phyloP scores from a whole-genome alignment of 2,888 invertebrate genomes.

The Myopa testacea region DNA sequence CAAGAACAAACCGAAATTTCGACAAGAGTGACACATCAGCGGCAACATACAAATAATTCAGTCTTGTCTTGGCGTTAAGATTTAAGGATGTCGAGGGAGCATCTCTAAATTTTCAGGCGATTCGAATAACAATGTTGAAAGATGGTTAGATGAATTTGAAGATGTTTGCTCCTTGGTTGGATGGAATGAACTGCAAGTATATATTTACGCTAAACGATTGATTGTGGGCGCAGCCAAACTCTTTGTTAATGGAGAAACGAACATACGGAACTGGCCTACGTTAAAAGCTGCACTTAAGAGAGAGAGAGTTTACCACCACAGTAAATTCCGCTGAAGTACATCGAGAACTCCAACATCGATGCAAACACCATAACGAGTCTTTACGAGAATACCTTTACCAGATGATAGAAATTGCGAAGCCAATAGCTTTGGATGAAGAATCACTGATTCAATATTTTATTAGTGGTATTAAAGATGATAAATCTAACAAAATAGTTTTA shows the following conservation, averaged over 20 bases:
- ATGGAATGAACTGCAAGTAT: constrained; percentile 37
- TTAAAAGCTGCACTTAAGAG: constrained; percentile 30
- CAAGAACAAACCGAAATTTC: neutral
- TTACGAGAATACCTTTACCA: constrained; percentile 38
- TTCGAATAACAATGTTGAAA: neutral
- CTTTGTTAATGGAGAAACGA: constrained; percentile 20
- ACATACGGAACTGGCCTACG: constrained; percentile 17
- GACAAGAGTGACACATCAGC: neutral
- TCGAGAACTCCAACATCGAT: constrained; percentile 23
- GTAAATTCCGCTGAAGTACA: constrained; percentile 36
- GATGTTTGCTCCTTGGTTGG: constrained; percentile 2
- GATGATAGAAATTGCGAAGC: constrained; percentile 37
- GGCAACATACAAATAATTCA: neutral
- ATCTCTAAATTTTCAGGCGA: constrained; percentile 20
- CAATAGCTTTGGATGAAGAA: constrained; percentile 38
- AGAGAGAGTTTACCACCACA: constrained; percentile 21
- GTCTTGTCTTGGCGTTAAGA: neutral
- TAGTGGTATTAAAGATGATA: constrained; percentile 38
- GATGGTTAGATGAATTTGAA: constrained; percentile 12
- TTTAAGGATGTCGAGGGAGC: constrained; percentile 24
- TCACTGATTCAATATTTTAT: constrained; percentile 42
- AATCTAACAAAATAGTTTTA: constrained; percentile 38
- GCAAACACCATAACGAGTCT: constrained; percentile 28
- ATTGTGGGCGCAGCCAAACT: constrained; percentile 29
- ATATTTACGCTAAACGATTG: constrained; percentile 21